phyloP scores from a whole-genome alignment of 2,888 invertebrate genomes.

The Xylota sylvarum region DNA sequence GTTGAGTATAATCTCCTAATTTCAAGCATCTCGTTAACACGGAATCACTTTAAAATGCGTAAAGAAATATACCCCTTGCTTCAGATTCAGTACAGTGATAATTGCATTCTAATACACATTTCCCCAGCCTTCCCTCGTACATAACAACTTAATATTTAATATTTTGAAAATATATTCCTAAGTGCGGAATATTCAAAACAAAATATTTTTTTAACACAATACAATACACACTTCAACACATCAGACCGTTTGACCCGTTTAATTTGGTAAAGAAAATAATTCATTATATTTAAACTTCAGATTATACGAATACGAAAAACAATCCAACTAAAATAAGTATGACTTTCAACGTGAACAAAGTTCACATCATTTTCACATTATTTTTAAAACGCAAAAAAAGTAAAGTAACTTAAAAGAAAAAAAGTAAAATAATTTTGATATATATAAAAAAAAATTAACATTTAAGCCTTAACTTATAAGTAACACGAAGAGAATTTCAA shows the following conservation, averaged over 20 bases:
- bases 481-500: constrained; percentile 77
- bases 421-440: constrained; percentile 32
- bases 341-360: constrained; percentile 57
- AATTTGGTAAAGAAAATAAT: constrained; percentile 32
- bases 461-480: constrained; percentile 59
- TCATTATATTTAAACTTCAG: constrained; percentile 19
- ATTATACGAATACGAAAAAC: neutral
- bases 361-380: constrained; percentile 45
- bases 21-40: no score
- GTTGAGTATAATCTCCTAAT: no score
- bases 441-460: constrained; percentile 29
- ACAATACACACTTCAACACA: neutral
- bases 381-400: constrained; percentile 27
- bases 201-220: neutral
- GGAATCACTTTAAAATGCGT: no score
- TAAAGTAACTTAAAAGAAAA: constrained; percentile 28
- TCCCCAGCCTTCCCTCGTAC: neutral
- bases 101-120: no score
- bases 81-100: no score
- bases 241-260: constrained; percentile 14
- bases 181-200: neutral
- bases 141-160: neutral
- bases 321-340: constrained; percentile 8
- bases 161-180: neutral
- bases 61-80: no score